Base-by-base conservation (phyloP, 1,140 invertebrate species). In the Halesus radiatus region DNA sequence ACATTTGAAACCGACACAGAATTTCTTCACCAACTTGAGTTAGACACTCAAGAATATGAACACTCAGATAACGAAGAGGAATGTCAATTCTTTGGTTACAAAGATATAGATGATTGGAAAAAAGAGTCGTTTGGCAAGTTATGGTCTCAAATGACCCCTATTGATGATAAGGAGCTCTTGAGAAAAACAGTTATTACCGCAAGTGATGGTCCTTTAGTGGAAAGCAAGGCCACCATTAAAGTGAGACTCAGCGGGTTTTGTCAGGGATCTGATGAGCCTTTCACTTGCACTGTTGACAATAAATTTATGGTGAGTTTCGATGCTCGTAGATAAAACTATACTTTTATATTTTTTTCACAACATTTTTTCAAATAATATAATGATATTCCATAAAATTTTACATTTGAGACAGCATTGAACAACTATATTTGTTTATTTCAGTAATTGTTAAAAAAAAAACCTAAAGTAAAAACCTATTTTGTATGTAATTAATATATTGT, bases 231-330 rank as follows among this genome's bases (percentile, higher is more conserved):
- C 0, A 23, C 26, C 4, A 50, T 82, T 8, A 82, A 79, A 53
- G 79, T 82, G 18, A 8, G 68, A 6, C 78, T 68, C 23, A 58
- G 73, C 54, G 53, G 32, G 16, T 80, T 79, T 77, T 78, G 80
- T 75, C 79, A 83, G 54, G 60, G 70, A 37, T 23, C 52, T 20
- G 18, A 66, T 56, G 60, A 64, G 20, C 81, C 81, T 45, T 76
- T 78, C 22, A 62, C 20, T 5, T 68, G 54, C 32, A 77, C 75
- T 26, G 13, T 20, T 1, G 45, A 80, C 18, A 53, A 78, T 32
- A 50, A 80, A 52, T 23, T 16, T 22, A 80, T 56, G 64, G 52
- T 72, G 56, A n/a, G 16, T 32, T 58, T 1, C 37, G 7, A 45
- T 45, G 3, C 8, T 45, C 7, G 10, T 45, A 45, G 0, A 45